Conservation (phyloP, 2,797 vertebrate species). For the Otus scops region DNA sequence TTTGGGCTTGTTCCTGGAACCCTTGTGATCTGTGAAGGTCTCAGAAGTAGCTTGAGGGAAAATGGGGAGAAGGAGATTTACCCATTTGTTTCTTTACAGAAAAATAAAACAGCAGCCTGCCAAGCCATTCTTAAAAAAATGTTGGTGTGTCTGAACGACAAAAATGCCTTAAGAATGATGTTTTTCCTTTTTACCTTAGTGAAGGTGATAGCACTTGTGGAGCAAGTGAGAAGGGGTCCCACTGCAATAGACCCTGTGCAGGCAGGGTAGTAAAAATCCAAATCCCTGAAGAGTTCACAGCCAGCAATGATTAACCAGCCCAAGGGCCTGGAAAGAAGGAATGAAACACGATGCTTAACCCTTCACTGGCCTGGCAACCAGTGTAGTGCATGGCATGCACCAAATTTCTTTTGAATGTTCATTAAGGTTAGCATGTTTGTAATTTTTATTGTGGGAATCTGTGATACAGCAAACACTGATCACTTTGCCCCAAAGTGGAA, state of each 20-base stretch:
- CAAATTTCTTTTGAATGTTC: background rate
- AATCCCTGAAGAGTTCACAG: background rate
- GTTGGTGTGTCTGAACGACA: background rate
- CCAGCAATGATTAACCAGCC: background rate
- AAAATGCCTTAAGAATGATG: background rate
- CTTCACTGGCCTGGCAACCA: background rate
- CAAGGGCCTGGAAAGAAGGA: background rate
- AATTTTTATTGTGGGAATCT: background rate
- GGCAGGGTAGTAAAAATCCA: background rate
- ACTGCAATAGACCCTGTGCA: background rate
- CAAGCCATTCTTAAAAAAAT: background rate
- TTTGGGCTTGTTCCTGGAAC: background rate
- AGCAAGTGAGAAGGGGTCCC: background rate
- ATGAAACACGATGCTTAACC: background rate
- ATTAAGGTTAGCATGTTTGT: background rate
- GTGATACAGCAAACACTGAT: background rate
- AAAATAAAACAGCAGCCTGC: background rate
- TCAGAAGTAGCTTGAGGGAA: background rate
- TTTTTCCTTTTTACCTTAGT: background rate
- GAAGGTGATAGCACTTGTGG: background rate
- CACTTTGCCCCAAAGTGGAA: background rate
- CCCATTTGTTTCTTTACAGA: background rate
- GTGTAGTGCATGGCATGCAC: accelerated
- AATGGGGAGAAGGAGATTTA: background rate
- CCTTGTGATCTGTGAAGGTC: background rate